phyloP scores from a whole-genome alignment of 2,888 invertebrate species.

The Chrysolina americana region DNA sequence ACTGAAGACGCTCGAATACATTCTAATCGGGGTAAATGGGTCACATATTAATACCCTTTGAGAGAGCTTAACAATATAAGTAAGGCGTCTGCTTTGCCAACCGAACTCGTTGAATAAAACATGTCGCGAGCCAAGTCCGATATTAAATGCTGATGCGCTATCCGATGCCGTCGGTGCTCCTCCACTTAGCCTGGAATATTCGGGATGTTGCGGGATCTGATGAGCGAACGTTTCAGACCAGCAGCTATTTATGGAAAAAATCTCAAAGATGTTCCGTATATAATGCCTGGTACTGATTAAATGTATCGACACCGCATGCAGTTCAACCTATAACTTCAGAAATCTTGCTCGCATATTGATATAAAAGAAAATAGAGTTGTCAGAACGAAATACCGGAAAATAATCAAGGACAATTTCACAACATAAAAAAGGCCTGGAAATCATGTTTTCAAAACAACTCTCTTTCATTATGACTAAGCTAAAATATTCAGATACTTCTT shows the following conservation, averaged over 20 bases:
- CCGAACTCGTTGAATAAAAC: constrained; percentile 56
- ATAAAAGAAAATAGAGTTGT: no score
- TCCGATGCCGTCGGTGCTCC: constrained; percentile 1
- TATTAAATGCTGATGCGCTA: constrained; percentile 58
- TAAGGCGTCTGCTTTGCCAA: constrained; percentile 28
- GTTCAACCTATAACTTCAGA: no score
- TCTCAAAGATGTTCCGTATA: no score
- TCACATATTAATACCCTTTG: constrained; percentile 46
- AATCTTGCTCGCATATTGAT: no score
- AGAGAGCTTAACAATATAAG: constrained; percentile 20
- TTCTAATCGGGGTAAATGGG: constrained; percentile 37
- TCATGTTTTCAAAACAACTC: background rate
- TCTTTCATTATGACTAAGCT: background rate
- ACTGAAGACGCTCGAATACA: constrained; percentile 13
- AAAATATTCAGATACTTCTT: constrained; percentile 11
- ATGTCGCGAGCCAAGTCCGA: constrained; percentile 57
- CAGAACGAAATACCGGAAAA: no score
- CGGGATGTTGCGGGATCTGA: background rate
- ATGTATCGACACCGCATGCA: no score
- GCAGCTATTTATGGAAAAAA: no score
- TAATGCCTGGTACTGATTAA: no score
- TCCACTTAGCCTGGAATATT: background rate
- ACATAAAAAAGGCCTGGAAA: no score
- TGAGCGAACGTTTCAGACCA: no score
- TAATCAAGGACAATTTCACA: no score